Conservation (phyloP, 2,797 vertebrate species). For the Rhinophrynus dorsalis region DNA sequence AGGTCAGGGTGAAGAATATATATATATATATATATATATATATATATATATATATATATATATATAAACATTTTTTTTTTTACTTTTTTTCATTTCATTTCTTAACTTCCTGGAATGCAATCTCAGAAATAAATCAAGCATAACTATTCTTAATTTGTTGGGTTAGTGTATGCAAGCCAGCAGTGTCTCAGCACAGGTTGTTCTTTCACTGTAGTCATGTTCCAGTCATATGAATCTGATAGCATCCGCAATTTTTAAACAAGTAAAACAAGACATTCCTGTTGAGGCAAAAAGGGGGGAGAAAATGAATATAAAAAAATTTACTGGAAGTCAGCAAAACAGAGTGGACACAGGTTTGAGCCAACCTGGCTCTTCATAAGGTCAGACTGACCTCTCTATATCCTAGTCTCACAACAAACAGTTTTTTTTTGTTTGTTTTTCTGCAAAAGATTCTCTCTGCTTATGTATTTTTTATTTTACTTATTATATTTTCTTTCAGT, state of each 20-base stretch:
- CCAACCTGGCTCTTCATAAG: constrained; percentile 1
- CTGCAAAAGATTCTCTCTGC: background rate
- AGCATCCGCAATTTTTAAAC: constrained; percentile 8
- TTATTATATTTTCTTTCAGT: no score
- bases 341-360: background rate
- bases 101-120: no score
- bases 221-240: constrained; percentile 10
- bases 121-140: no score
- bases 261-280: constrained; percentile 11
- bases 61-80: no score
- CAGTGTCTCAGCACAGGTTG: constrained; percentile 8
- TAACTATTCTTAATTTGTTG: no score
- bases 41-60: no score
- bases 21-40: no score
- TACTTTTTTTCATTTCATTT: no score
- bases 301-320: background rate
- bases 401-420: background rate
- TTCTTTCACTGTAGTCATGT: constrained; percentile 3
- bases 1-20: no score
- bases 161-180: no score
- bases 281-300: background rate
- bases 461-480: no score
- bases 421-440: background rate
- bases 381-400: constrained; percentile 1
- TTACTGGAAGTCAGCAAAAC: background rate